Percentiles rank a stretch among this genome's conserved stretches.
These are phyloP conservation scores for Heliopora coerulea DNA, from an alignment of 92 coral and sea anemone genomes.

Conservation along the genomic window DNA sequence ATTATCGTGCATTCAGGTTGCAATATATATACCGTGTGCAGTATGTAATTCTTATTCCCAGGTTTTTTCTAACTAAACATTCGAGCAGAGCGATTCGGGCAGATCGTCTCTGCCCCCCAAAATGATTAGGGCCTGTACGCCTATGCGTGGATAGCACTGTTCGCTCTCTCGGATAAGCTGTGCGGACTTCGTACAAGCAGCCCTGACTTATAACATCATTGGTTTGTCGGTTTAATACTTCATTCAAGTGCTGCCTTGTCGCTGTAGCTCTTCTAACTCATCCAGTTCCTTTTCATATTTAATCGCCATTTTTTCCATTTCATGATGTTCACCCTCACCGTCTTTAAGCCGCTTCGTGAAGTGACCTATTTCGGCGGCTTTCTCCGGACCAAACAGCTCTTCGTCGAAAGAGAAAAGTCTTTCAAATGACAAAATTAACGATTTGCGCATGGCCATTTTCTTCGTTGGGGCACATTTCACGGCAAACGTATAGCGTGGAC, in stretches of 20 bases:
- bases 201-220: too few species aligned
- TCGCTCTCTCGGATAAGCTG: too few species aligned
- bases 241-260: neutral
- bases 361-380: slow-evolving; percentile 46
- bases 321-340: slow-evolving; percentile 46
- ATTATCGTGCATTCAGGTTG: too few species aligned
- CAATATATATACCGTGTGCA: too few species aligned
- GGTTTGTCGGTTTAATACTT: too few species aligned
- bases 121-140: too few species aligned
- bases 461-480: slow-evolving; percentile 71
- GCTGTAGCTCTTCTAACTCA: neutral
- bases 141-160: too few species aligned
- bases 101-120: too few species aligned
- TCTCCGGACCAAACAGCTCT: slow-evolving; percentile 36
- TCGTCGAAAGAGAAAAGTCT: slow-evolving; percentile 41
- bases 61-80: too few species aligned
- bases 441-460: slow-evolving; percentile 56
- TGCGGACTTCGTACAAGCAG: too few species aligned
- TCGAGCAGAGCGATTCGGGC: too few species aligned
- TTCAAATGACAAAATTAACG: slow-evolving; percentile 35
- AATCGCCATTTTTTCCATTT: slow-evolving; percentile 38
- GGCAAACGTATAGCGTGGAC: slow-evolving; percentile 76
- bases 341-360: slow-evolving; percentile 44
- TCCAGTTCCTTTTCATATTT: slow-evolving; percentile 45
- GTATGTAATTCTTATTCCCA: too few species aligned